Percentiles rank a stretch among this genome's conserved stretches.
Conservation (phyloP, 2,888 invertebrate species). For the Diarsia mendica region DNA sequence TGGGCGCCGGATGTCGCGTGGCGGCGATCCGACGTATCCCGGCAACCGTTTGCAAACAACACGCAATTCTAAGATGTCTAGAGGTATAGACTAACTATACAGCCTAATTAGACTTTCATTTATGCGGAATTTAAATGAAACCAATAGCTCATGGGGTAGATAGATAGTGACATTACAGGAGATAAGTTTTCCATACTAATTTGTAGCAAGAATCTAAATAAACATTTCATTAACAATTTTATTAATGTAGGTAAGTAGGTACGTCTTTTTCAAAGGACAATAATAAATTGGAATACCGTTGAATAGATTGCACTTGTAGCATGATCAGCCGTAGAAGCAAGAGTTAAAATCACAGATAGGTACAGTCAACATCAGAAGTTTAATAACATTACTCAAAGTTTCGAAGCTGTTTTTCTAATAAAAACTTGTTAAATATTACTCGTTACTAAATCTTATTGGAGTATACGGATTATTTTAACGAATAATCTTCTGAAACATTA, state of each 20-base stretch:
- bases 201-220: neutral
- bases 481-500: no score
- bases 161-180: neutral
- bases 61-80: slow-evolving; percentile 68
- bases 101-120: slow-evolving; percentile 30
- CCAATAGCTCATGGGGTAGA: neutral
- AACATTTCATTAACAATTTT: neutral
- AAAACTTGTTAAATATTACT: no score
- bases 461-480: no score
- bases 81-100: slow-evolving; percentile 33
- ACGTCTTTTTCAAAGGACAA: neutral
- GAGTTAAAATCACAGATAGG: neutral
- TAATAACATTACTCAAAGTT: no score
- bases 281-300: neutral
- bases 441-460: no score
- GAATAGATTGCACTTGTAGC: neutral
- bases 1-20: slow-evolving; percentile 82
- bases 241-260: neutral
- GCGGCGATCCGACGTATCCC: slow-evolving; percentile 78
- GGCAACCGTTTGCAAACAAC: slow-evolving; percentile 88
- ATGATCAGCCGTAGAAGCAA: neutral
- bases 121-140: slow-evolving; percentile 40
- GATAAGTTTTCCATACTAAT: neutral
- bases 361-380: no score
- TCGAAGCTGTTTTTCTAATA: no score